These are phyloP conservation scores for Coccyzus lansbergi DNA, from an alignment of 2,797 vertebrate species.

Conservation along the genomic window DNA sequence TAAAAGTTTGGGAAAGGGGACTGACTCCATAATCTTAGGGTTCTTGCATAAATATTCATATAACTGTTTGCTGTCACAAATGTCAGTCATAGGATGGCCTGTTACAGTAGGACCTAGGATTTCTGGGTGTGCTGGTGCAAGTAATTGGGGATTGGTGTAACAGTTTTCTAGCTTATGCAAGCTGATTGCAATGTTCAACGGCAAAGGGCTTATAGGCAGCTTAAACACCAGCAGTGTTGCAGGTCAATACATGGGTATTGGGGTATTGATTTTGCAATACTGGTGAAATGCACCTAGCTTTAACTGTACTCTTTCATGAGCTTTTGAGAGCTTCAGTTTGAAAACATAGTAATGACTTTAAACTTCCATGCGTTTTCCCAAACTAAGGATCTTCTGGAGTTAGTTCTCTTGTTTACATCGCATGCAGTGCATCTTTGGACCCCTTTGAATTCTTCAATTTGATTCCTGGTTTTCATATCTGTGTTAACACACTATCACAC, in stretches of 20 bases:
- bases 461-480: neutral
- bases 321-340: neutral
- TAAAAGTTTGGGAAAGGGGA: neutral
- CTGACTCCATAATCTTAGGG: neutral
- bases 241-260: neutral
- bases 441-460: neutral
- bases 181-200: accelerated
- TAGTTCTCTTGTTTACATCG: neutral
- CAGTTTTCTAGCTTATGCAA: neutral
- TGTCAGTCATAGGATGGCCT: neutral
- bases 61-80: neutral
- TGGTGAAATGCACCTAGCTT: neutral
- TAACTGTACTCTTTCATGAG: neutral
- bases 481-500: neutral
- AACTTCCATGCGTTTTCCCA: neutral
- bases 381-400: neutral
- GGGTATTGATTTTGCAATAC: neutral
- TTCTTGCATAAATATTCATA: neutral
- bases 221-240: neutral
- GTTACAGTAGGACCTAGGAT: neutral
- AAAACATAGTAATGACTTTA: neutral
- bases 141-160: neutral
- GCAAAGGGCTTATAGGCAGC: neutral
- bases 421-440: accelerated
- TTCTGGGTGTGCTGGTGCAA: neutral